Base-by-base conservation (phyloP, 2,888 invertebrate genomes). In the Callyntrura guangdongensis region DNA sequence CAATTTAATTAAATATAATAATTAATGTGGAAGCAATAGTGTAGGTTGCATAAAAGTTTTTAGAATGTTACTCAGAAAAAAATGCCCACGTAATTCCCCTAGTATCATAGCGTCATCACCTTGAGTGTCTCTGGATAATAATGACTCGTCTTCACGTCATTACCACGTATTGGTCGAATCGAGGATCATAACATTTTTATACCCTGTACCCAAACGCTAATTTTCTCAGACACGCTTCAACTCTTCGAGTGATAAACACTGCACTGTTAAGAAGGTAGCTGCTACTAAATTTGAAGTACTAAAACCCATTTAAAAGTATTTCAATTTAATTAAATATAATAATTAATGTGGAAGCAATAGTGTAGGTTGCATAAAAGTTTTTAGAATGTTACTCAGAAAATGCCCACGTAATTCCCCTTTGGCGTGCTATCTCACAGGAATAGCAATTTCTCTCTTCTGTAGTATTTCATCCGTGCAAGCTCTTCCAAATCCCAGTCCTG, bases 31-130 rank as follows among this genome's bases (percentile, higher is more conserved):
- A 2, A 53, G 25, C 64, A n/a, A n/a, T 6, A 25, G 64, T 64
- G 25, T 36, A 25, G n/a, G n/a, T n/a, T n/a, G 9, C 22, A 64
- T 2, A 64, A n/a, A 64, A 64, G 0, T 9, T 9, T 9, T 83
- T 45, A 64, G 22, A 22, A 85, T 85, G 72, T 72, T 85, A 72
- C 27, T 22, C 4, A 72, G 59, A 59, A 85, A 17, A 8, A 49
- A 56, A 14, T 81, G 49, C 14, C 20, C 22, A 59, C n/a, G n/a
- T n/a, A n/a, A n/a, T n/a, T n/a, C n/a, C n/a, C n/a, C n/a, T n/a
- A n/a, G 17, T 45, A 17, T 74, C 6, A 53, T 67, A 79, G 81
- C 81, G 81, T 87, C n/a, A n/a, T n/a, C 87, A 87, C 81, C 81
- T 79, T 87, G 69, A 27, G n/a, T 86, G 69, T 45, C 49, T 53